phyloP scores from a whole-genome alignment of 2,113 vertebrate genomes.

The Gopherus flavomarginatus region DNA sequence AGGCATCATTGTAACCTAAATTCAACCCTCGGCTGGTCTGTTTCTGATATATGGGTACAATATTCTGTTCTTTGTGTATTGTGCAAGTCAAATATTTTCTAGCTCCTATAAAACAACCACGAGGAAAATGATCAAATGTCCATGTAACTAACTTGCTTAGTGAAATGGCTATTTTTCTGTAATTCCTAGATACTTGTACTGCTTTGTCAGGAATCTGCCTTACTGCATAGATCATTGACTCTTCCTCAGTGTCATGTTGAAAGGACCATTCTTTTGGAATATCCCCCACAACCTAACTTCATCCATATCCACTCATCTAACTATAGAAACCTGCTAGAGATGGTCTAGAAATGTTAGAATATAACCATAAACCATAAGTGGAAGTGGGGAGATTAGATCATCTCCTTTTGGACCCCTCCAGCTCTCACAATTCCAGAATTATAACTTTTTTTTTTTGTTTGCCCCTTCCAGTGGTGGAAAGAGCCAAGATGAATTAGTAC shows the following conservation, averaged over 20 bases:
- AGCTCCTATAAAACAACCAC: background rate
- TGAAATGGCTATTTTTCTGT: background rate
- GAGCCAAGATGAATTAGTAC: conserved; percentile 52
- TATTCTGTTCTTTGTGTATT: background rate
- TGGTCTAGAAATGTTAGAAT: background rate
- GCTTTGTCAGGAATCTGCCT: background rate
- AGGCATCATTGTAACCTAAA: background rate
- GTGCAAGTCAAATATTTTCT: background rate
- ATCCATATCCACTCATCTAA: background rate
- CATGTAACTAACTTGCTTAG: background rate
- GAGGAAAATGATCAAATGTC: background rate
- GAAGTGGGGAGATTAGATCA: background rate
- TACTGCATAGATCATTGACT: background rate
- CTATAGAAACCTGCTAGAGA: background rate
- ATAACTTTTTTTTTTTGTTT: no score
- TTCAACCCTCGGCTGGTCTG: background rate
- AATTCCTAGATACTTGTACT: background rate
- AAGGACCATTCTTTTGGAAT: background rate
- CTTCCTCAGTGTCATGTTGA: background rate
- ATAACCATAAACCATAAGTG: background rate
- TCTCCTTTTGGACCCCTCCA: background rate
- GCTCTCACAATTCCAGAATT: background rate
- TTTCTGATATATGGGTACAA: background rate
- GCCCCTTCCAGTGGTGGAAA: conserved; percentile 24
- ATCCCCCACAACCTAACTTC: background rate